phyloP scores from a whole-genome alignment of 2,797 vertebrate species.

The Parauchenoglanis ngamensis region DNA sequence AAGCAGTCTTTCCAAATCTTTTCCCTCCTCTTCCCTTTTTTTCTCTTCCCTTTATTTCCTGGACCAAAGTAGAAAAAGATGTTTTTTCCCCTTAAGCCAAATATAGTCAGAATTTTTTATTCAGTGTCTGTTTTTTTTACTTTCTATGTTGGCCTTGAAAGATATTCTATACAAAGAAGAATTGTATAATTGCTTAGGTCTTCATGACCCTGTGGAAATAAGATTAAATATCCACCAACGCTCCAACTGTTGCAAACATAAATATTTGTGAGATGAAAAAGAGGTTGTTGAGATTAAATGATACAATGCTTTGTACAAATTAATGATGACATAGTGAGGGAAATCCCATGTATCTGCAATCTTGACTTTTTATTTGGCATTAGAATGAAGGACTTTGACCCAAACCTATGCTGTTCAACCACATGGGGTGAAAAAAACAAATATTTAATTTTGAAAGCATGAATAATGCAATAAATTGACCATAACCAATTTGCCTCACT shows the following conservation, averaged over 20 bases:
- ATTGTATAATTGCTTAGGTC: constrained; percentile 13
- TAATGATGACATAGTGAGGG: not conserved
- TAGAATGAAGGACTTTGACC: not conserved
- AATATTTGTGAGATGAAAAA: constrained; percentile 28
- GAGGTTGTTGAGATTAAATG: constrained; percentile 11
- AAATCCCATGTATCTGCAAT: not conserved
- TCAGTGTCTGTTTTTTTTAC: not conserved
- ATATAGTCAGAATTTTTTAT: not conserved
- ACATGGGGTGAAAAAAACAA: not conserved
- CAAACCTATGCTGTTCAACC: not conserved
- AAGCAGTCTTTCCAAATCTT: constrained; percentile 61
- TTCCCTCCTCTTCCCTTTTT: constrained; percentile 35
- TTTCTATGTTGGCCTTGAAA: not conserved
- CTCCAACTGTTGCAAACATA: constrained; percentile 41
- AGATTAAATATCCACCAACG: constrained; percentile 38
- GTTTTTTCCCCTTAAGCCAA: not conserved
- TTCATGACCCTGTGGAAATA: constrained; percentile 12
- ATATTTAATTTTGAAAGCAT: constrained; percentile 5
- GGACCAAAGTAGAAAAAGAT: constrained; percentile 7
- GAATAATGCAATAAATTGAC: not conserved
- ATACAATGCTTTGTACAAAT: not conserved
- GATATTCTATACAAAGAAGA: not conserved
- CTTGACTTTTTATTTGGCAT: not conserved
- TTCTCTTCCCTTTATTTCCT: constrained; percentile 6
- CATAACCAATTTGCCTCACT: not conserved